phyloP scores from a whole-genome alignment of 35 echinoderm and acorn worm species.

The Hemicentrotus pulcherrimus region DNA sequence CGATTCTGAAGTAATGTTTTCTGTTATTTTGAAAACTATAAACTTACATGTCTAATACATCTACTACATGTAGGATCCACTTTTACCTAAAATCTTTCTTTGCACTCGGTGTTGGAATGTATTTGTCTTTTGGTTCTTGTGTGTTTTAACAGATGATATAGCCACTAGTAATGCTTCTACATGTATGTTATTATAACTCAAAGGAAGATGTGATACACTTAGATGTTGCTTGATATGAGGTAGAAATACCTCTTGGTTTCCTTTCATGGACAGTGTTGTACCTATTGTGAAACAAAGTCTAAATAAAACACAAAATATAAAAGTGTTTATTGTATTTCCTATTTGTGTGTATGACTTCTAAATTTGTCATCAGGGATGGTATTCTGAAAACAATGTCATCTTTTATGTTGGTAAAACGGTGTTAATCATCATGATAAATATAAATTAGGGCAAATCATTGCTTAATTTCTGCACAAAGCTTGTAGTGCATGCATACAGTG shows the following conservation, averaged over 20 bases:
- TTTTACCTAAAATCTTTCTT: neutral
- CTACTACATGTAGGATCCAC: neutral
- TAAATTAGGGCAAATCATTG: too few species aligned
- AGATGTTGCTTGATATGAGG: slow-evolving; percentile 5
- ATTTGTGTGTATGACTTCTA: too few species aligned
- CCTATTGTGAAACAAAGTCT: neutral
- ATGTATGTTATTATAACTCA: neutral
- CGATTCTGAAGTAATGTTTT: neutral
- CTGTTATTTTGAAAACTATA: neutral
- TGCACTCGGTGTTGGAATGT: neutral
- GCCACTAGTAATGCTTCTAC: neutral
- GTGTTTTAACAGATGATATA: neutral
- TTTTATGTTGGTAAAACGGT: too few species aligned
- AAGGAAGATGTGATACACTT: neutral
- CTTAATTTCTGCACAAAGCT: too few species aligned
- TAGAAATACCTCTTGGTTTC: neutral
- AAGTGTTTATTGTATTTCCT: too few species aligned
- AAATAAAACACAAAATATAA: neutral
- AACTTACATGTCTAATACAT: too few species aligned
- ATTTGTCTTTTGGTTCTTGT: neutral
- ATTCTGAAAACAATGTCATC: too few species aligned
- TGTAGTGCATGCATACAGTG: too few species aligned
- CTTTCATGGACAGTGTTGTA: neutral
- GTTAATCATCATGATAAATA: too few species aligned
- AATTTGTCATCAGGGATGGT: too few species aligned